Evolutionary conservation across 92 coral and sea anemone species (phyloP).

Genomic region (Phenganax stokvisi): DNA sequence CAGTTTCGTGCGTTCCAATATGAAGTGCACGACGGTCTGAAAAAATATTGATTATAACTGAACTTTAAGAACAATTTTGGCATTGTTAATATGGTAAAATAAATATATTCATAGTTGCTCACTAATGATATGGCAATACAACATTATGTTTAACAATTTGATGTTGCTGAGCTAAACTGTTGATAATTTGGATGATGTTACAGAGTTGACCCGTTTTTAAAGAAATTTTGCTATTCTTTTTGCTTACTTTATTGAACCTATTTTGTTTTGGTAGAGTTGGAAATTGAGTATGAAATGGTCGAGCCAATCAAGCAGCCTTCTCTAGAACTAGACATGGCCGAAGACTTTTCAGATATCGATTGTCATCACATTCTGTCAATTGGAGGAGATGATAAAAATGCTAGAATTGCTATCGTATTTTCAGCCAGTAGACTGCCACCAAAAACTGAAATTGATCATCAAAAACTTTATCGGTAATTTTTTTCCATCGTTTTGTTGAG

Average conservation of each 20-base stretch:
- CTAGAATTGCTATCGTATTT: slow-evolving; percentile 76
- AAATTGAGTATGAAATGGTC: neutral
- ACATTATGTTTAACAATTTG: too few species aligned
- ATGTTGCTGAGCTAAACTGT: neutral
- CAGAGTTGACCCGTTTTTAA: too few species aligned
- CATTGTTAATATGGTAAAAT: too few species aligned
- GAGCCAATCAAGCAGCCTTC: neutral
- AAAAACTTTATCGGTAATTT: slow-evolving; percentile 68
- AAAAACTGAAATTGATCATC: slow-evolving; percentile 70
- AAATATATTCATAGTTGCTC: too few species aligned
- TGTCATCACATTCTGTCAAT: slow-evolving; percentile 76
- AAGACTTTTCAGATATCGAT: slow-evolving; percentile 68
- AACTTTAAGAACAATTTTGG: too few species aligned
- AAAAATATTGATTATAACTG: too few species aligned
- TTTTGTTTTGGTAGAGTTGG: slow-evolving; percentile 2
- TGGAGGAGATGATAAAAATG: slow-evolving; percentile 93
- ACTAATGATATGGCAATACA: too few species aligned
- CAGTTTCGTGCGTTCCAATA: too few species aligned
- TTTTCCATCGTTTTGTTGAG: neutral
- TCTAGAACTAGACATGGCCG: slow-evolving; percentile 21
- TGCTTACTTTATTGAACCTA: too few species aligned
- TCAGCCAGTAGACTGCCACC: slow-evolving; percentile 81
- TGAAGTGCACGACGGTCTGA: too few species aligned
- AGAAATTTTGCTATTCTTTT: too few species aligned
- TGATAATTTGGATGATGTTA: neutral